A percentile compares a stretch with the other conserved stretches of the same genome.
phyloP scores from a whole-genome alignment of 2,797 vertebrate species.

The Etheostoma perlongum region DNA sequence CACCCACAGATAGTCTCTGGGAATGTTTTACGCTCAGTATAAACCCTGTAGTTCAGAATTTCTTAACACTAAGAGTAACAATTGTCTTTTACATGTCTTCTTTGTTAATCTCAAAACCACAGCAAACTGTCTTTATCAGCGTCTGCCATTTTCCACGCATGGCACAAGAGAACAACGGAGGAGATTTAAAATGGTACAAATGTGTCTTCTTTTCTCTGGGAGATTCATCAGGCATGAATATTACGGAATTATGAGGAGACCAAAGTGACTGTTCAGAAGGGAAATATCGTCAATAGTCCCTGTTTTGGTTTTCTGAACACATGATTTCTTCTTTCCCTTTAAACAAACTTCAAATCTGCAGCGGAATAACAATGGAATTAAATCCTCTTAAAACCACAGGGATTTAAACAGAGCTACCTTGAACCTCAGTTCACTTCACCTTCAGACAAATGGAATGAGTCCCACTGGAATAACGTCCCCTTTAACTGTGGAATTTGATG shows the following conservation, averaged over 20 bases:
- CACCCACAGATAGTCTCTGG: neutral
- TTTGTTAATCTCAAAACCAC: neutral
- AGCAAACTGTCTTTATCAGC: slow-evolving; percentile 53
- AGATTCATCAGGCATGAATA: slow-evolving; percentile 13
- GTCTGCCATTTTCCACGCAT: slow-evolving; percentile 28
- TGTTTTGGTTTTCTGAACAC: slow-evolving; percentile 18
- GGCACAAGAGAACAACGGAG: slow-evolving; percentile 3
- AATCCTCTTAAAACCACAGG: slow-evolving; percentile 15
- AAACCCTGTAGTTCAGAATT: neutral
- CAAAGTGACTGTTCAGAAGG: slow-evolving; percentile 34
- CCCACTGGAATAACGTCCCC: neutral
- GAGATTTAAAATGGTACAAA: neutral
- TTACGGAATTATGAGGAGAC: slow-evolving; percentile 48
- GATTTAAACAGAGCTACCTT: neutral
- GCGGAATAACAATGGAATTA: slow-evolving; percentile 33
- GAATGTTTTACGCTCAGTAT: neutral
- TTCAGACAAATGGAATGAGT: neutral
- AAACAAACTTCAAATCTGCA: slow-evolving; percentile 14
- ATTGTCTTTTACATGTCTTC: neutral
- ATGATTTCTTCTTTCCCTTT: slow-evolving; percentile 39
- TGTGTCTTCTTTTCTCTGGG: slow-evolving; percentile 13
- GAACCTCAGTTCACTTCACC: neutral
- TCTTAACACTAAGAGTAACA: neutral
- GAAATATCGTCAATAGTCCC: neutral
- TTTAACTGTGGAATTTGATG: slow-evolving; percentile 42